These are phyloP conservation scores for Ennomos erosarius DNA, from an alignment of 2,888 invertebrate species.

Conservation along the genomic window DNA sequence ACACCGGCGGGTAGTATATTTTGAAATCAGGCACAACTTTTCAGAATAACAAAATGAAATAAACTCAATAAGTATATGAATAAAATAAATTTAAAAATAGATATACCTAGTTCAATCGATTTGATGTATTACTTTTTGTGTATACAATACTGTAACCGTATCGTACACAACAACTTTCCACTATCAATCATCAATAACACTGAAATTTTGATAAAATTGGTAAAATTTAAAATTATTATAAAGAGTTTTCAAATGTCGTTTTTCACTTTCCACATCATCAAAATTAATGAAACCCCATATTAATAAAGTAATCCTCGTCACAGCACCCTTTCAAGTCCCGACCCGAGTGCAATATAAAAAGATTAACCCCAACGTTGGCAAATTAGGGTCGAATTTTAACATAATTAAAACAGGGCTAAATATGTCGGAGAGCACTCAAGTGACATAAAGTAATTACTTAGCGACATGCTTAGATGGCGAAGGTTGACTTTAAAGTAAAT, in stretches of 20 bases:
- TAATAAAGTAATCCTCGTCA: slow-evolving; percentile 26
- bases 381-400: slow-evolving; percentile 46
- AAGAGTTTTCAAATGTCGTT: not conserved
- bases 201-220: no score
- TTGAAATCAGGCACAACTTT: no score
- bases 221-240: no score
- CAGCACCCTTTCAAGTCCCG: slow-evolving; percentile 38
- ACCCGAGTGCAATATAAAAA: slow-evolving; percentile 33
- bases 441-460: slow-evolving; percentile 48
- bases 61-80: no score
- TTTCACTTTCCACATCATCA: slow-evolving; percentile 12
- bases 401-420: slow-evolving; percentile 49
- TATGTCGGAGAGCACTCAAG: slow-evolving; percentile 40
- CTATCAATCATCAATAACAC: no score
- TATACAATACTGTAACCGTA: no score
- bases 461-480: slow-evolving; percentile 33
- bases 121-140: no score
- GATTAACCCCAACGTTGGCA: slow-evolving; percentile 38
- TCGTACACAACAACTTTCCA: no score
- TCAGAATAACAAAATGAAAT: no score
- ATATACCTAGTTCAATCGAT: no score
- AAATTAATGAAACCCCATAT: slow-evolving; percentile 31
- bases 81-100: no score
- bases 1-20: no score
- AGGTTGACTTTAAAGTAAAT: slow-evolving; percentile 8